Percentiles rank a stretch among this genome's conserved stretches.
phyloP scores from a whole-genome alignment of 1,140 invertebrate species.

The Potamilus streckersoni region DNA sequence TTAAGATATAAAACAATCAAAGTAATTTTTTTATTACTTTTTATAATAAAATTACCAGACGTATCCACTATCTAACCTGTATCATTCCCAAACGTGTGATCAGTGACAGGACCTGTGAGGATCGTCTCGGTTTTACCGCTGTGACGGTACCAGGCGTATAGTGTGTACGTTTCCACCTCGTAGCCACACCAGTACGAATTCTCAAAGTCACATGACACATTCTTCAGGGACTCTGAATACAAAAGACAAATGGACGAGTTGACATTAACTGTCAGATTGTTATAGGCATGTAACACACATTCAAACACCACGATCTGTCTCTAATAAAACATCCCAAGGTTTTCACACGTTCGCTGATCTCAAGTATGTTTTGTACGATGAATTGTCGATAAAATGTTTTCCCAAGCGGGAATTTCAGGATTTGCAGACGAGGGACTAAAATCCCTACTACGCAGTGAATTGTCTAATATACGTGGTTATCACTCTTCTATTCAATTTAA shows the following conservation, averaged over 20 bases:
- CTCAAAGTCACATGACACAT: conserved; percentile 55
- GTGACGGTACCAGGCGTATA: conserved; percentile 33
- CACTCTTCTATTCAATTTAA: too few species aligned
- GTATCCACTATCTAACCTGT: conserved; percentile 28
- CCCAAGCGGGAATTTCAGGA: too few species aligned
- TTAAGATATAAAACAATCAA: too few species aligned
- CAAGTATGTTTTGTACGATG: neutral
- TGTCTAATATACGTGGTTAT: too few species aligned
- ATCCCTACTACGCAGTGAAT: too few species aligned
- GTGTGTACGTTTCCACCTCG: conserved; percentile 24
- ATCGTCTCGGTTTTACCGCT: conserved; percentile 33
- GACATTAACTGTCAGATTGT: neutral
- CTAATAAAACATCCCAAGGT: too few species aligned
- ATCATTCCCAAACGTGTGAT: conserved; percentile 39
- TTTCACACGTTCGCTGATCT: neutral
- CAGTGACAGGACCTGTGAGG: conserved; percentile 46
- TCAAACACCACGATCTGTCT: neutral
- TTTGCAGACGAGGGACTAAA: too few species aligned
- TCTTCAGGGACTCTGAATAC: conserved; percentile 28
- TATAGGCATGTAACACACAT: neutral
- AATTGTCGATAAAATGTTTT: neutral
- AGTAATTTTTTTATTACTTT: too few species aligned
- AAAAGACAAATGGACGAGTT: neutral
- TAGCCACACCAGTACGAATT: conserved; percentile 55
- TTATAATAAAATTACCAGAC: too few species aligned